Base-by-base conservation (phyloP, 2,797 vertebrate genomes). In the Manis pentadactyla region DNA sequence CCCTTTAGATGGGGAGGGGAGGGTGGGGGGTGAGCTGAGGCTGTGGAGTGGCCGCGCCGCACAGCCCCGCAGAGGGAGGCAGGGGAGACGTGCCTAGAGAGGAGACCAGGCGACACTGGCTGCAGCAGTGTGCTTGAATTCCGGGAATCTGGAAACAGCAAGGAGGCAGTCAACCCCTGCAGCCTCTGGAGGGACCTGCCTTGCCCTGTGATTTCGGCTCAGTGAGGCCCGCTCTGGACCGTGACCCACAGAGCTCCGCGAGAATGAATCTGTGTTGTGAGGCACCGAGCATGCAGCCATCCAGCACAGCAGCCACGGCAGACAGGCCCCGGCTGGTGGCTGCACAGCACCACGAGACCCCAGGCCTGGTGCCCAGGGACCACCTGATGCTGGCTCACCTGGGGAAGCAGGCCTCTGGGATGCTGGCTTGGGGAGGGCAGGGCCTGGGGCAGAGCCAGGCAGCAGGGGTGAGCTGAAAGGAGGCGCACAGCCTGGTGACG, bases 401-500 rank as follows among this genome's bases (percentile, higher is more conserved):
- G 2, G 19, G 21, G 46, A 13, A 2, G 3, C 42, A 46, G 42
- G 42, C 46, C 46, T 75, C 17, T 2, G 11, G 13, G 18, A 31
- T 21, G 14, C 68, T 7, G 23, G 31, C 49, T 13, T 5, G 1
- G 31, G 37, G 19, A 34, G 31, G 46, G 49, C 31, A 2, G 42
- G 31, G 10, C 74, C 49, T 0, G 74, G 74, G 49, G 31, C 11
- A 3, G 5, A 53, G 49, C 49, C 1, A 0, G 10, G 19, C 49
- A 77, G 31, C 8, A 19, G 21, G 4, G 31, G 74, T 31, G 31
- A 4, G 19, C 6, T 14, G 49, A n/a, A 14, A 49, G 46, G 49
- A 0, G 18, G 3, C 2, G 15, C 15, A 4, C 0, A 23, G 74
- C 74, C 46, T 21, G 17, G 46, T 19, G 29, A n/a, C 49, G 13